Conservation (phyloP, 2,888 invertebrate genomes). For the Anagyrus pseudococci region DNA sequence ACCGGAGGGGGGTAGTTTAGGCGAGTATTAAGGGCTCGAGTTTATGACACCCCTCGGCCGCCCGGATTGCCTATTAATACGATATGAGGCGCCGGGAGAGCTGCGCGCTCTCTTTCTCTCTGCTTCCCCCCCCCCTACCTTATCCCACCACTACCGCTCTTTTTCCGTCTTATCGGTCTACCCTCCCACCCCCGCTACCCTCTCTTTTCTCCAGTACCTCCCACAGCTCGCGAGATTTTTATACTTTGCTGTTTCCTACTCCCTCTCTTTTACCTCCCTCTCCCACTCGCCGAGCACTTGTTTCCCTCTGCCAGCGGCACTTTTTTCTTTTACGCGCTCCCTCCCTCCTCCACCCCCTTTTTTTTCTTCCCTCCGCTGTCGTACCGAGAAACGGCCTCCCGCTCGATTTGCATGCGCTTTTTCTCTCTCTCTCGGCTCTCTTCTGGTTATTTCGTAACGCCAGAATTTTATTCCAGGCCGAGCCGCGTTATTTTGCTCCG, state of each 20-base stretch:
- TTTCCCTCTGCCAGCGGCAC: slow-evolving; percentile 3
- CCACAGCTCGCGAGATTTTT: slow-evolving; percentile 4
- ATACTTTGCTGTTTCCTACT: slow-evolving; percentile 14
- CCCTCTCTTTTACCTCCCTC: not conserved
- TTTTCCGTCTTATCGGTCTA: slow-evolving; percentile 19
- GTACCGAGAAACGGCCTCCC: not conserved
- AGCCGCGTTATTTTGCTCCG: slow-evolving; percentile 35
- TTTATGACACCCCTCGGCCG: slow-evolving; percentile 62
- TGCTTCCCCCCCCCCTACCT: slow-evolving; percentile 37
- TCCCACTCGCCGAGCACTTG: slow-evolving; percentile 8
- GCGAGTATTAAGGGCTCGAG: slow-evolving; percentile 62
- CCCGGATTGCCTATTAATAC: slow-evolving; percentile 63
- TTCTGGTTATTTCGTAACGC: slow-evolving; percentile 36
- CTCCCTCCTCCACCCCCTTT: not conserved
- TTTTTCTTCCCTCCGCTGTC: slow-evolving; percentile 10
- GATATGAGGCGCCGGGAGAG: slow-evolving; percentile 57
- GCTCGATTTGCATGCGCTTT: slow-evolving; percentile 35
- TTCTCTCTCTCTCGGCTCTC: too few relatives aligned
- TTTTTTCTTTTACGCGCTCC: not conserved
- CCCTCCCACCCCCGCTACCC: slow-evolving; percentile 3
- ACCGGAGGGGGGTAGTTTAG: slow-evolving; percentile 61
- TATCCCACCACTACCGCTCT: slow-evolving; percentile 4
- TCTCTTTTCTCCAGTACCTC: not conserved
- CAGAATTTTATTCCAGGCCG: slow-evolving; percentile 26
- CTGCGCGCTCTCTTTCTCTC: slow-evolving; percentile 13